A percentile compares a stretch with the other conserved stretches of the same genome.
Conservation (phyloP, 2,888 invertebrate genomes). For the Pachymerium ferrugineum region DNA sequence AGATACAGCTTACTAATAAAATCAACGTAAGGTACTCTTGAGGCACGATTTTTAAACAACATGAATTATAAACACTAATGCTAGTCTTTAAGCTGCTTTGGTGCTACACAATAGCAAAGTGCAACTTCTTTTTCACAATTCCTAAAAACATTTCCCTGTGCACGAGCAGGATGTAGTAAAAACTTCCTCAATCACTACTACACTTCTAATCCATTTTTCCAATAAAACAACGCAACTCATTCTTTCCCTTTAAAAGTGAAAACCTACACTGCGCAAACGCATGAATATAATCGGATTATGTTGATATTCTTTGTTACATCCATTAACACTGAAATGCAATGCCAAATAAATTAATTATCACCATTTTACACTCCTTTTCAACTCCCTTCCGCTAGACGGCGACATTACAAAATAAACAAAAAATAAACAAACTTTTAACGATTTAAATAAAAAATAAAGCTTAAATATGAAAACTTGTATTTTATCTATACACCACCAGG, state of each 20-base stretch:
- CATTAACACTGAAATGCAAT: constrained; percentile 2
- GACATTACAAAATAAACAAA: too few species aligned
- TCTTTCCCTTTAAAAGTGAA: neutral
- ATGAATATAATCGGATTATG: constrained; percentile 1
- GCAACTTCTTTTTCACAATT: too few species aligned
- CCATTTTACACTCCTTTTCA: neutral
- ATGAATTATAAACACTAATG: too few species aligned
- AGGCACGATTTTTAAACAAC: too few species aligned
- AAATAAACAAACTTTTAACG: neutral
- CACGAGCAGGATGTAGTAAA: too few species aligned
- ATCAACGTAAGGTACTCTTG: too few species aligned
- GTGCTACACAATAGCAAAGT: too few species aligned
- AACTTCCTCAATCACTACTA: neutral
- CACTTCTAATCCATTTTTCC: neutral
- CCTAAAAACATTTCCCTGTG: too few species aligned
- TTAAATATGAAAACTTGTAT: neutral
- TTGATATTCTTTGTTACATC: neutral
- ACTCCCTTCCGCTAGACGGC: too few species aligned
- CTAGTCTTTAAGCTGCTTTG: too few species aligned
- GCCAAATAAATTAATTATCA: neutral
- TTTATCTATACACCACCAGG: neutral
- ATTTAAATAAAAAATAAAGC: neutral
- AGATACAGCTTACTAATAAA: too few species aligned
- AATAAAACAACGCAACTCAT: too few species aligned
- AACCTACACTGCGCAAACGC: neutral